Base-by-base conservation (phyloP, 2,888 invertebrate species). In the Scaptodrosophila latifasciaeformis region DNA sequence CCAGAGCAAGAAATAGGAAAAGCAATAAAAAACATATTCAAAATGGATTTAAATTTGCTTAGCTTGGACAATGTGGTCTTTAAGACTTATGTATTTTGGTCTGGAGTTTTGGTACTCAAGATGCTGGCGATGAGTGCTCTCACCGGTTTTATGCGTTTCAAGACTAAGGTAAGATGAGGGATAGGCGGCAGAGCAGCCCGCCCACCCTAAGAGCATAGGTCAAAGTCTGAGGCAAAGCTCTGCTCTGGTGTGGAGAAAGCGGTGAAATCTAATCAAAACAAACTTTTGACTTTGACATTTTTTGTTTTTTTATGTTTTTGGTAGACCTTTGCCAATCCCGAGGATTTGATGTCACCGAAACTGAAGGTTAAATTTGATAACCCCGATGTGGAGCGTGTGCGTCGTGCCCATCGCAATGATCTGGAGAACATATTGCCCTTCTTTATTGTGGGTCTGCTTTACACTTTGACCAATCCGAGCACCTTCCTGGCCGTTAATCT, bases 361-460 rank as follows among this genome's bases (percentile, higher is more conserved):
- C 50, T 83, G 12, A 87, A 86, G 63, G 84, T 87, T 2, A 86
- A 83, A 65, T 83, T 82, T 21, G 86, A 86, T 62, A 87, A 89
- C 65, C 86, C 86, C 6, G 87, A 89, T 62, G 88, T 89, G 7
- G 89, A 89, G 72, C 84, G 89, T 59, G 87, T 88, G 3, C 84
- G 89, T 76, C 83, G 90, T 65, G 90, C 89, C 3, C 90, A 90
- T 70, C 86, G 87, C 62, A 91, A 90, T 70, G 90, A 91, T 78
- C 68, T 90, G 67, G 90, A 90, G 79, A 90, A 90, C 78, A 89
- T 90, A 59, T 76, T 89, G 2, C 86, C 89, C 3, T 90, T 90
- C 77, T 85, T 89, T 24, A 64, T 87, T 18, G 74, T 88, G 55
- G 89, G 88, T 6, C 78, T 88, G 1, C 82, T 89, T 9, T 90